Percentiles rank a stretch among this genome's conserved stretches.
These are phyloP conservation scores for Athalia cordata DNA, from an alignment of 2,888 invertebrate species.

Conservation along the genomic window DNA sequence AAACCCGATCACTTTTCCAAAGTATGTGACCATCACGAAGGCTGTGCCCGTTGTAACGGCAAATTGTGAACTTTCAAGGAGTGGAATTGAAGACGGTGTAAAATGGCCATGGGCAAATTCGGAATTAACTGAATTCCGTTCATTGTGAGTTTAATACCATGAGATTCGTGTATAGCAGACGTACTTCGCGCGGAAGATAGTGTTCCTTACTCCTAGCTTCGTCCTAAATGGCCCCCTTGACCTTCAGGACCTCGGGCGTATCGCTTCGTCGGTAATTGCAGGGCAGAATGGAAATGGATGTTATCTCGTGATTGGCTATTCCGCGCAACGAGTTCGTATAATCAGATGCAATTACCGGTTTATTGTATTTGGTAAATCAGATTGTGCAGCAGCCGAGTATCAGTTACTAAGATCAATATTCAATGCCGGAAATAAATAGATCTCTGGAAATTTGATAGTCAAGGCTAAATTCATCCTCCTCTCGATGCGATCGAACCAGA, in stretches of 20 bases:
- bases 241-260: slow-evolving; percentile 6
- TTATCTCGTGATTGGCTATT: slow-evolving; percentile 38
- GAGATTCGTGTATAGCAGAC: background rate
- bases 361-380: slow-evolving; percentile 19
- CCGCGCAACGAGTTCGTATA: slow-evolving; percentile 22
- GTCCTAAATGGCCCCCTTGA: slow-evolving; percentile 1
- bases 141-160: background rate
- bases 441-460: too few relatives aligned
- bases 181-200: too few relatives aligned
- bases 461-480: too few relatives aligned
- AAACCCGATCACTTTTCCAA: too few relatives aligned
- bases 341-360: slow-evolving; percentile 30
- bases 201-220: background rate
- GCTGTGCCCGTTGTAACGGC: too few relatives aligned
- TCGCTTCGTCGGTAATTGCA: slow-evolving; percentile 35
- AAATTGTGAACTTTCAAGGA: too few relatives aligned
- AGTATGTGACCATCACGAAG: too few relatives aligned
- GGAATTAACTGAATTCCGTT: background rate
- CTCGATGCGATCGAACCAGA: too few relatives aligned
- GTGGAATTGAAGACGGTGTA: too few relatives aligned
- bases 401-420: background rate
- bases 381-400: background rate
- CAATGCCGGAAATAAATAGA: background rate
- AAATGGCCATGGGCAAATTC: background rate
- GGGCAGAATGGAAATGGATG: slow-evolving; percentile 29